Conservation (phyloP, 2,888 invertebrate genomes). For the Bimastos eiseni region DNA sequence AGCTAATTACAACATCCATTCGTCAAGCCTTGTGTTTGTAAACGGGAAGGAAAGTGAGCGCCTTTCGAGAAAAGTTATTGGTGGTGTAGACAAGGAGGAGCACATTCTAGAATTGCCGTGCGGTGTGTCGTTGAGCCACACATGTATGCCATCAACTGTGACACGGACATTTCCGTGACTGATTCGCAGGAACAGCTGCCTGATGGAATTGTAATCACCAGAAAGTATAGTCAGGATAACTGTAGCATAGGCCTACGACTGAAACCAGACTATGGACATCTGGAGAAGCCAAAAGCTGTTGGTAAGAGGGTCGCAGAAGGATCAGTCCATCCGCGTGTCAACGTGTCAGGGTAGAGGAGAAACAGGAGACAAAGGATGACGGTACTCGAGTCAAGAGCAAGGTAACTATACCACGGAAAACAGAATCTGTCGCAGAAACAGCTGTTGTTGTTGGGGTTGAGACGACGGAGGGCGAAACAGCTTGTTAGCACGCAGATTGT, state of each 20-base stretch:
- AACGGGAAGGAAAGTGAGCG: conserved; percentile 26
- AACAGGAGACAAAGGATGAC: conserved; percentile 28
- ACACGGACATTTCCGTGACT: conserved; percentile 29
- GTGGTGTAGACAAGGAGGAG: conserved; percentile 28
- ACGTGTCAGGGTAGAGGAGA: background rate
- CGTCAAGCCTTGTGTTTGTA: conserved; percentile 23
- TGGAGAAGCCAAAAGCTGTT: background rate
- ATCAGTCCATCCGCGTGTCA: background rate
- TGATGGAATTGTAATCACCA: conserved; percentile 24
- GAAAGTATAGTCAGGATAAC: conserved; percentile 28
- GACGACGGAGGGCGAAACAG: conserved; percentile 17
- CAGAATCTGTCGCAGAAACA: background rate
- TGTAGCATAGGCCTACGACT: no score
- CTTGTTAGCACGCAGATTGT: conserved; percentile 21
- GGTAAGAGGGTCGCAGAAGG: conserved; percentile 27
- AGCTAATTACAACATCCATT: conserved; percentile 34
- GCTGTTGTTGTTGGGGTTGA: conserved; percentile 23
- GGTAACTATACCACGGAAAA: conserved; percentile 22
- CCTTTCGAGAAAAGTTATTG: background rate
- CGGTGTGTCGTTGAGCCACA: conserved; percentile 28
- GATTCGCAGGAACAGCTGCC: background rate
- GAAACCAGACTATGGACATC: background rate
- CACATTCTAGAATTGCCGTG: conserved; percentile 23
- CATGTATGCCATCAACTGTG: conserved; percentile 31
- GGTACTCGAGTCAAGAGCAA: conserved; percentile 26